Evolutionary conservation across 2,797 vertebrate genomes (phyloP), one percentile per base, ranked within the genome.

Genomic region (Trachops cirrhosus): DNA sequence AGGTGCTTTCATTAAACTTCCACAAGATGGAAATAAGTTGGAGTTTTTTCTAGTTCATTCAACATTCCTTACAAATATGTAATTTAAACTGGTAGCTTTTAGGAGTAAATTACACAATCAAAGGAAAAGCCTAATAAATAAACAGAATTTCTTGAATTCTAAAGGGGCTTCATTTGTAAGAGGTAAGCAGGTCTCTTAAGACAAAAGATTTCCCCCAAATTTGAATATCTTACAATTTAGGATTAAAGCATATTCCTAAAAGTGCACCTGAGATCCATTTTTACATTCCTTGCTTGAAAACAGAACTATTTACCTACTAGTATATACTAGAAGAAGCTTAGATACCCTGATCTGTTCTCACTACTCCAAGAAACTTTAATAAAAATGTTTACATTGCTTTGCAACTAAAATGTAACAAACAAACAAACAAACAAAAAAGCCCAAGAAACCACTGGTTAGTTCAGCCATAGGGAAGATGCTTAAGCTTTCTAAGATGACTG

Each of bases 31-130:
- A 96, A 92, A 48, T 59, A 91, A 94, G 73, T 16, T 86, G 68
- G 12, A 29, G 1, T 84, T 83, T 95, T 92, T 87, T 85, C 75
- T 77, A 96, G 52, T 82, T 91, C 52, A 88, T 68, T 95, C 29
- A 52, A 15, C 83, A 77, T 68, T 97, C 67, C 48, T 73, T 62
- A 59, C 24, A 82, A 91, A 96, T 94, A 71, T 6, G 34, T 93
- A 94, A 90, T 95, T 95, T 89, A 83, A 96, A 93, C 7, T 70
- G 39, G n/a, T 39, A 95, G 75, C 37, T 93, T 87, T 97, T 83
- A 93, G 92, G 85, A 78, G 54, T 89, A 59, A 91, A 95, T 89
- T 83, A 93, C 12, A 74, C 0, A 10, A 92, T 93, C 79, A 94
- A 96, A 95, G 70, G 62, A 77, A 89, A 92, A 74, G 5, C 73